Base-by-base conservation (phyloP, 2,888 invertebrate genomes). In the Orthosia incerta region DNA sequence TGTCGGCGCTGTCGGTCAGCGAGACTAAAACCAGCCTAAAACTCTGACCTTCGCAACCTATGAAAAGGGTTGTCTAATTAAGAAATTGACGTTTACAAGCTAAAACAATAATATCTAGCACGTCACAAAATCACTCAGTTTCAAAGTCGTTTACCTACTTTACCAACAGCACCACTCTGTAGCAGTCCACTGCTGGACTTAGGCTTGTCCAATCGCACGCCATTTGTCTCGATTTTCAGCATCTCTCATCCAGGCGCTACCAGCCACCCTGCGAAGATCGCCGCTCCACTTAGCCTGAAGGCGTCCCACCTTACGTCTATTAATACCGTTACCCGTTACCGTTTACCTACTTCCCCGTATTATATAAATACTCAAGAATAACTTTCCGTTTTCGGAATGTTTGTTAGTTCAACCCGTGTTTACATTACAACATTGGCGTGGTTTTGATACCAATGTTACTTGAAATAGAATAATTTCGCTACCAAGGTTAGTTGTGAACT, bases 341-440 rank as follows among this genome's bases (percentile, higher is more conserved):
- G 31, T 31, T 31, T 31, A 31, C 31, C 26, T 31, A 31, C 26
- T 31, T 31, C 2, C 3, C 9, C 18, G 13, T 69, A 7, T 31
- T 31, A 31, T 31, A 7, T 31, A 61, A 69, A 61, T 26, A 48
- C 26, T 56, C 26, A 78, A 56, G 16, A 51, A 53, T 62, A 76
- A 63, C 57, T 79, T 75, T 56, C 7, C 46, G 60, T 46, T 46
- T 55, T 72, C n/a, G 48, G 23, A 61, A 50, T n/a, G 16, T 61
- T 77, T 77, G 60, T 60, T 72, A 31, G 59, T 61, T 61, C 7
- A 68, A 79, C 79, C 45, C 45, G 11, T 70, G 71, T 46, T 73
- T 45, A 56, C 23, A 15, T 51, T 55, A 12, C 12, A 61, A 55
- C 39, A 55, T 71, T 50, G 59, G 31, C 48, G 18, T 46, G 31